Evolutionary conservation across 2,797 vertebrate genomes (phyloP), one percentile per base, ranked within the genome.

Genomic region (Typhlichthys eigenmanni): DNA sequence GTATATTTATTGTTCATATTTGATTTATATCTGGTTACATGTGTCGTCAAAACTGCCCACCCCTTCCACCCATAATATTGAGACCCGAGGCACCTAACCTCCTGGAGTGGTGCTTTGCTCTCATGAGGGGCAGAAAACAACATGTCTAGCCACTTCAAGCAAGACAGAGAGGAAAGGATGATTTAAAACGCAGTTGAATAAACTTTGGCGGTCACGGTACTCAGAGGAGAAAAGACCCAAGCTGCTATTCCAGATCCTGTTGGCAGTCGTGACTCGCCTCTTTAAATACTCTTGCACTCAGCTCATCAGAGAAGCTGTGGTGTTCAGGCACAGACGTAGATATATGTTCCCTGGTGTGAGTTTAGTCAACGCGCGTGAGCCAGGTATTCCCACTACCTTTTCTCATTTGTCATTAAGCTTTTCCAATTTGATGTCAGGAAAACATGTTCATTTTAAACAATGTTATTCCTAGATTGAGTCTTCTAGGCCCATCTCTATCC

Each of bases 171-270:
- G 74, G 81, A 83, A 80, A 68, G 62, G 71, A 72, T 84, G 78
- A 92, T 90, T 85, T 82, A 80, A 89, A 88, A 90, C 72, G 59
- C 85, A 88, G 87, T 79, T 85, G 76, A 85, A 84, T 85, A 87
- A 87, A 83, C 74, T 82, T 78, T 65, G 74, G 87, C 52, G 81
- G 87, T 87, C 72, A 64, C 58, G 72, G 72, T 61, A 80, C 69
- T 79, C 80, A 62, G 71, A 80, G 74, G 72, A 84, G 64, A 61
- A 61, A 54, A 63, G 80, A 79, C 66, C 70, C 53, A 58, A 79
- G 79, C 85, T 86, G 75, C 76, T 80, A 87, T 83, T 82, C 64
- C 62, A 50, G 69, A 69, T 82, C 53, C 66, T 59, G 63, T 72
- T 87, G 82, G 86, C 81, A 82, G 68, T 57, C 19, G 2, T 19